Evolutionary conservation across 2,797 vertebrate genomes (phyloP).

Genomic region (Streptopelia turtur): DNA sequence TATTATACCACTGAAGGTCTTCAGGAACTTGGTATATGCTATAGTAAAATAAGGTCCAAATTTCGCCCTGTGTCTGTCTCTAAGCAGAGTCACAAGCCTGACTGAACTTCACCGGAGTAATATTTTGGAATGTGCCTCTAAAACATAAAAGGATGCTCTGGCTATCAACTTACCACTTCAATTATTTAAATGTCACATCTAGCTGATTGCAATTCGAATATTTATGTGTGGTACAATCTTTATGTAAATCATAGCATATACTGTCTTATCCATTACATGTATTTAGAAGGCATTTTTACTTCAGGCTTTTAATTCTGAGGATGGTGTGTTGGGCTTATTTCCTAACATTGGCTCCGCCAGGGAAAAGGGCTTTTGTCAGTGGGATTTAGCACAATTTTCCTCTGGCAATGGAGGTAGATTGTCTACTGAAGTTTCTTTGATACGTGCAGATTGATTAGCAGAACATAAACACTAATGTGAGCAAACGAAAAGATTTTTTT

Average conservation of each 20-base stretch:
- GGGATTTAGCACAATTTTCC: background rate
- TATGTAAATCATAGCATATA: background rate
- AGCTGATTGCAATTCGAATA: slow-evolving; percentile 1
- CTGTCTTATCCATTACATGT: background rate
- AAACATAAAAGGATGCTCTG: background rate
- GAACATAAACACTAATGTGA: background rate
- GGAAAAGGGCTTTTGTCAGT: background rate
- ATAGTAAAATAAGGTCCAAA: background rate
- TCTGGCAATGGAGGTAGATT: background rate
- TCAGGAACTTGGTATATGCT: background rate
- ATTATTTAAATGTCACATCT: background rate
- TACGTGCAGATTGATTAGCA: background rate
- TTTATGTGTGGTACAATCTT: background rate
- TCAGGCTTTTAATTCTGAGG: background rate
- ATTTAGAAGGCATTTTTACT: background rate
- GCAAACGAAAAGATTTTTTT: background rate
- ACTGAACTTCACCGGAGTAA: background rate
- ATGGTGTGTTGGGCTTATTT: background rate
- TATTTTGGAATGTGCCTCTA: background rate
- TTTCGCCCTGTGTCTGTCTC: background rate
- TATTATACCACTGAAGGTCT: background rate
- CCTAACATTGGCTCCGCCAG: background rate
- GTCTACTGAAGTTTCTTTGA: background rate
- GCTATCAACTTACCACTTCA: background rate
- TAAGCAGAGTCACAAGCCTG: background rate